Evolutionary conservation across 2,113 vertebrate species (phyloP).

Genomic region (Kobus ellipsiprymnus): DNA sequence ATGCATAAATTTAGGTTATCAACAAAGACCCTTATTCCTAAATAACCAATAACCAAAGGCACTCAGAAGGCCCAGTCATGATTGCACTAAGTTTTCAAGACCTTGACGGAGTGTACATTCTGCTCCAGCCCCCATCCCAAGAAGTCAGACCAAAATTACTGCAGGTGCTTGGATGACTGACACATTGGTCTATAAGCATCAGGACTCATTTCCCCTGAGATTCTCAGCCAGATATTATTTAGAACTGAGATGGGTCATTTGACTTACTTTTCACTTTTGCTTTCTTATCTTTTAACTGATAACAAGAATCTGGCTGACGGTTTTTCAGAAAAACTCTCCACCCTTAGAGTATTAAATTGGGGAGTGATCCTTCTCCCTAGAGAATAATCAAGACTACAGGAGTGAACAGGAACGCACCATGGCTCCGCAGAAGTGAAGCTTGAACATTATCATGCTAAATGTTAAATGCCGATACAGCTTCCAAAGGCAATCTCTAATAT

Average conservation of each 20-base stretch:
- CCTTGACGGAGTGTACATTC: neutral
- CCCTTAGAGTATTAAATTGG: neutral
- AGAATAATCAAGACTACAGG: neutral
- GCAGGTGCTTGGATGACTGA: neutral
- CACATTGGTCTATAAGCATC: neutral
- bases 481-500: neutral
- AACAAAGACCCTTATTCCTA: neutral
- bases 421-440: neutral
- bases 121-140: neutral
- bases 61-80: neutral
- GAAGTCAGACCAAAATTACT: neutral
- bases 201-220: neutral
- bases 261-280: neutral
- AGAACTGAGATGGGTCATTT: neutral
- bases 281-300: neutral
- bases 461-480: neutral
- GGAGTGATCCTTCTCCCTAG: neutral
- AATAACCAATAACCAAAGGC: neutral
- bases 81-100: neutral
- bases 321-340: neutral
- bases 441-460: neutral
- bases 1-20: neutral
- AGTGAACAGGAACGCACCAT: neutral
- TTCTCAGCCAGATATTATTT: neutral
- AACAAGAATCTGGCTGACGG: neutral